Evolutionary conservation across 2,888 invertebrate species (phyloP).

Genomic region (Lordiphosa andalusiaca): DNA sequence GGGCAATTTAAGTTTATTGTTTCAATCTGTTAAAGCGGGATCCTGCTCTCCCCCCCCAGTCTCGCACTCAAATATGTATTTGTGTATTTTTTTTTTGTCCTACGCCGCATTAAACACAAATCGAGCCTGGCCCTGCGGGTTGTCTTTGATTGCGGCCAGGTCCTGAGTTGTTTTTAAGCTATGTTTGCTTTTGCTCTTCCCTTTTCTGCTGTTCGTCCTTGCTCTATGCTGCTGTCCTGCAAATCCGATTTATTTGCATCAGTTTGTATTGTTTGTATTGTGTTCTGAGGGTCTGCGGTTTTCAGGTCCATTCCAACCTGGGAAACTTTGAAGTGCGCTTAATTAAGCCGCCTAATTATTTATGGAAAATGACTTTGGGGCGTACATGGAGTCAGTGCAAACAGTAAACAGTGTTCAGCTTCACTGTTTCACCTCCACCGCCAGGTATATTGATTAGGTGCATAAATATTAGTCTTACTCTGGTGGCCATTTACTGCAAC

Average conservation of each 20-base stretch:
- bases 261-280: constrained; percentile 20
- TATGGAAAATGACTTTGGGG: constrained; percentile 25
- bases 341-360: constrained; percentile 41
- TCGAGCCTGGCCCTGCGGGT: constrained; percentile 29
- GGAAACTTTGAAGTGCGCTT: constrained; percentile 8
- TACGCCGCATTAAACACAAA: constrained; percentile 35
- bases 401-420: constrained; percentile 27
- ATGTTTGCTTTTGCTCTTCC: constrained; percentile 34
- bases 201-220: constrained; percentile 11
- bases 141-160: constrained; percentile 31
- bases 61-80: constrained; percentile 4
- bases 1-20: constrained; percentile 59
- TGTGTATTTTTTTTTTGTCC: constrained; percentile 19
- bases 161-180: constrained; percentile 19
- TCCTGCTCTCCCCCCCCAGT: not conserved
- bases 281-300: constrained; percentile 12
- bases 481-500: constrained; percentile 43
- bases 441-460: constrained; percentile 58
- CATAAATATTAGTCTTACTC: constrained; percentile 47
- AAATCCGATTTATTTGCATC: constrained; percentile 49
- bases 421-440: constrained; percentile 14
- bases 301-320: constrained; percentile 3
- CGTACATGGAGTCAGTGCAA: constrained; percentile 12
- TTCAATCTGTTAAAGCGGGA: constrained; percentile 58
- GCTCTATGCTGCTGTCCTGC: constrained; percentile 9